Evolutionary conservation across 2,888 invertebrate species (phyloP).

Genomic region (Nomada ruficornis): DNA sequence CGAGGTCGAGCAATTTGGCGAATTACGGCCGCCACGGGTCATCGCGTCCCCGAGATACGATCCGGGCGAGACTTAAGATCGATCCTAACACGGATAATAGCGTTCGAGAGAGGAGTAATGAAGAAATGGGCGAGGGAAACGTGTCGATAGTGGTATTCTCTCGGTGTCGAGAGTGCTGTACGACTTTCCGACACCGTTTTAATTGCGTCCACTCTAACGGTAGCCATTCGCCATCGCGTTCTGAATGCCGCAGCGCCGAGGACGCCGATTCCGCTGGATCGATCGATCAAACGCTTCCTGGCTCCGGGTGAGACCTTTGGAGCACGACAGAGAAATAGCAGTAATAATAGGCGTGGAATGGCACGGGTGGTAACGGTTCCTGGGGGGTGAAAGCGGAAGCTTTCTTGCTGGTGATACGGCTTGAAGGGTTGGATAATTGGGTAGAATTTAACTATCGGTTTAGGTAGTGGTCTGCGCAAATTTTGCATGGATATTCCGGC

Average conservation of each 20-base stretch:
- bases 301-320: slow-evolving; percentile 13
- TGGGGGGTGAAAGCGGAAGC: slow-evolving; percentile 33
- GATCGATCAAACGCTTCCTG: slow-evolving; percentile 57
- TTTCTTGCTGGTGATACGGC: neutral
- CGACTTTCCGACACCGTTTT: slow-evolving; percentile 83
- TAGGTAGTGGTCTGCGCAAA: no score
- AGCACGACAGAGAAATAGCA: slow-evolving; percentile 12
- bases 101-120: neutral
- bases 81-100: slow-evolving; percentile 1
- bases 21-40: slow-evolving; percentile 35
- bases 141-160: slow-evolving; percentile 42
- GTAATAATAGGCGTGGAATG: slow-evolving; percentile 13
- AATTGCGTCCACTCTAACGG: slow-evolving; percentile 82
- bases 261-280: slow-evolving; percentile 40
- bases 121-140: slow-evolving; percentile 69
- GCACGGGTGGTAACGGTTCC: slow-evolving; percentile 32
- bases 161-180: slow-evolving; percentile 76
- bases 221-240: slow-evolving; percentile 71
- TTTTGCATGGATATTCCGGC: no score
- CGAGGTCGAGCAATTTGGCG: slow-evolving; percentile 13
- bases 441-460: neutral
- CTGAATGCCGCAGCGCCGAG: slow-evolving; percentile 52
- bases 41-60: slow-evolving; percentile 28
- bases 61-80: neutral
- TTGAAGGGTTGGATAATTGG: neutral